These are phyloP conservation scores for Myotis vivesi DNA, from an alignment of 2,797 vertebrate species.

Conservation along the genomic window DNA sequence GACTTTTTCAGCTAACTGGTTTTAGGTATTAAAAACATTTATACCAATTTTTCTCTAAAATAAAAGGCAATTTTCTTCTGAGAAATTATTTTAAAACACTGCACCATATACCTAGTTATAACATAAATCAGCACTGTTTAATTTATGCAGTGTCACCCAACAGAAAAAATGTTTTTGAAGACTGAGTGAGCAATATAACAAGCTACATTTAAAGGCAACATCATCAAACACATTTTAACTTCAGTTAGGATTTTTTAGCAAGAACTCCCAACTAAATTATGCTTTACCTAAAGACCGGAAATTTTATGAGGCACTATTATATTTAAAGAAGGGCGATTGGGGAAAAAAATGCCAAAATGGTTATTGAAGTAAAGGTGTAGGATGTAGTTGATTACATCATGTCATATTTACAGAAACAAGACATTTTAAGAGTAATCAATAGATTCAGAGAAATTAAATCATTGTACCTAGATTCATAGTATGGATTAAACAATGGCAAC, in stretches of 20 bases:
- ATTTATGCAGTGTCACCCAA: constrained; percentile 35
- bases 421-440: constrained; percentile 68
- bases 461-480: constrained; percentile 52
- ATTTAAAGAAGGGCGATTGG: not conserved
- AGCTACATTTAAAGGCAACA: not conserved
- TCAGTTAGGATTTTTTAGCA: not conserved
- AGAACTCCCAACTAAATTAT: not conserved
- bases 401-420: constrained; percentile 56
- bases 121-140: constrained; percentile 57
- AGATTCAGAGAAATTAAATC: constrained; percentile 72
- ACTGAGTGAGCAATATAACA: not conserved
- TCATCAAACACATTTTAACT: not conserved
- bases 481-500: constrained; percentile 14
- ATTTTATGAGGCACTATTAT: not conserved
- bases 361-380: constrained; percentile 48
- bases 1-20: not conserved
- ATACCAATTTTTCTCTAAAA: constrained; percentile 39
- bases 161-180: constrained; percentile 16
- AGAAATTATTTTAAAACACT: constrained; percentile 43
- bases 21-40: constrained; percentile 38
- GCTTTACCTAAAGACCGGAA: not conserved
- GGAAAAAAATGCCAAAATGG: not conserved
- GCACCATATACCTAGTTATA: constrained; percentile 49
- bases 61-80: constrained; percentile 6
- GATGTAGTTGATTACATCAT: not conserved